Percentiles rank a stretch among this genome's conserved stretches.
phyloP scores from a whole-genome alignment of 2,113 vertebrate genomes.

The Myotis davidii region DNA sequence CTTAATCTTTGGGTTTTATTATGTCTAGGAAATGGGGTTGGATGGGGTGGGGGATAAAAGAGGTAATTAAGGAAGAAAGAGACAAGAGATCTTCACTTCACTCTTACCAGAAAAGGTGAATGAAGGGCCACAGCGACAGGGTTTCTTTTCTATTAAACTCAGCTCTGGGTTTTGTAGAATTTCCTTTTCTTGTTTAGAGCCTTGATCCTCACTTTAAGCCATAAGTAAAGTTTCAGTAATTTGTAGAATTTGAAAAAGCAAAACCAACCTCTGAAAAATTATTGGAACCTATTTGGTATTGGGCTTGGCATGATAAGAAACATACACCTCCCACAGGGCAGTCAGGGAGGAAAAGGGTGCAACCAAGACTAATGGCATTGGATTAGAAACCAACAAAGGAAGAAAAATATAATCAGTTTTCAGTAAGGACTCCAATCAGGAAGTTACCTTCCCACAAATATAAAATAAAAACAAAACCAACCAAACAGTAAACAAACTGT shows the following conservation, averaged over 20 bases:
- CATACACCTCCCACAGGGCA: background rate
- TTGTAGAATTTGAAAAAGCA: conserved; percentile 33
- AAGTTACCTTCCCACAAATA: conserved; percentile 16
- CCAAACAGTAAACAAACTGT: background rate
- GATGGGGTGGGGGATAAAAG: background rate
- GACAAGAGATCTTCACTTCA: background rate
- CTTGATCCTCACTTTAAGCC: background rate
- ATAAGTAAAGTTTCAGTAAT: conserved; percentile 18
- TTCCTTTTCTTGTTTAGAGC: conserved; percentile 15
- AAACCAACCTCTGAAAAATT: background rate
- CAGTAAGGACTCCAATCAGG: background rate
- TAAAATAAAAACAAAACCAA: background rate
- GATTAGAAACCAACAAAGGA: background rate
- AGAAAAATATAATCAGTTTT: background rate
- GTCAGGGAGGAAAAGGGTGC: rapidly evolving
- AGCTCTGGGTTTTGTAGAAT: conserved; percentile 45
- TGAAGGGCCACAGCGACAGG: background rate
- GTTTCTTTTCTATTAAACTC: background rate
- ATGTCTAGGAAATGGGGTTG: conserved; percentile 14
- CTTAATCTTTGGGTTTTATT: conserved; percentile 30
- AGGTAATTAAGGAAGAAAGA: conserved; percentile 53
- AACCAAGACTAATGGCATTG: background rate
- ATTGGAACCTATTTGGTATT: background rate
- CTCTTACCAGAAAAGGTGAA: conserved; percentile 22
- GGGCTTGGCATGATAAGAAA: background rate